Evolutionary conservation across 2,797 vertebrate species (phyloP).

Genomic region (Poecilia velifera): DNA sequence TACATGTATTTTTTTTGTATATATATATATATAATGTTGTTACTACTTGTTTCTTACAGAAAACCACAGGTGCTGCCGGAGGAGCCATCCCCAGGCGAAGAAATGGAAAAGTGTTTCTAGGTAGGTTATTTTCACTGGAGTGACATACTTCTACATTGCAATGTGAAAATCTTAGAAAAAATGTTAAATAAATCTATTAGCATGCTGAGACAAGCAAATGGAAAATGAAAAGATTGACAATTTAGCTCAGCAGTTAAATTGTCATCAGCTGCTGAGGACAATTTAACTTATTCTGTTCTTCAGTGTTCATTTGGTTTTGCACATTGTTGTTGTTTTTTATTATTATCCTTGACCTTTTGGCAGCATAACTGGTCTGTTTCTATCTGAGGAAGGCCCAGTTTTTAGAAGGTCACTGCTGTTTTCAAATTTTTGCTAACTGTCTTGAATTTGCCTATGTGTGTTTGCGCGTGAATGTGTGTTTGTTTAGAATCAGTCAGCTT

Average conservation of each 20-base stretch:
- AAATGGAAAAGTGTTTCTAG: conserved; percentile 96
- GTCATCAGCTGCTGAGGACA: not conserved
- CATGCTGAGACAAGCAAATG: not conserved
- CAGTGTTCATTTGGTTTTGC: not conserved
- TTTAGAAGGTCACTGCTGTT: not conserved
- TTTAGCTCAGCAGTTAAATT: too few species aligned
- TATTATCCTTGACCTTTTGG: too few species aligned
- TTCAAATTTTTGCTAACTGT: not conserved
- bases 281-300: not conserved
- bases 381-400: not conserved
- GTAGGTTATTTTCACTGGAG: conserved; percentile 72
- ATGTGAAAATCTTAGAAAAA: not conserved
- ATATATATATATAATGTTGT: conserved; percentile 27
- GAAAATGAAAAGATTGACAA: not conserved
- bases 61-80: conserved; percentile 93
- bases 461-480: not conserved
- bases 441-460: not conserved
- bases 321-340: not conserved
- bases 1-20: conserved; percentile 23
- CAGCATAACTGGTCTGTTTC: not conserved
- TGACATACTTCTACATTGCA: not conserved
- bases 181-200: not conserved
- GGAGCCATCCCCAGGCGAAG: conserved; percentile 91
- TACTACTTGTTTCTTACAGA: conserved; percentile 79
- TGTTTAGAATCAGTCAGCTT: not conserved